Conservation (phyloP, 1,140 invertebrate genomes). For the Delia radicum region DNA sequence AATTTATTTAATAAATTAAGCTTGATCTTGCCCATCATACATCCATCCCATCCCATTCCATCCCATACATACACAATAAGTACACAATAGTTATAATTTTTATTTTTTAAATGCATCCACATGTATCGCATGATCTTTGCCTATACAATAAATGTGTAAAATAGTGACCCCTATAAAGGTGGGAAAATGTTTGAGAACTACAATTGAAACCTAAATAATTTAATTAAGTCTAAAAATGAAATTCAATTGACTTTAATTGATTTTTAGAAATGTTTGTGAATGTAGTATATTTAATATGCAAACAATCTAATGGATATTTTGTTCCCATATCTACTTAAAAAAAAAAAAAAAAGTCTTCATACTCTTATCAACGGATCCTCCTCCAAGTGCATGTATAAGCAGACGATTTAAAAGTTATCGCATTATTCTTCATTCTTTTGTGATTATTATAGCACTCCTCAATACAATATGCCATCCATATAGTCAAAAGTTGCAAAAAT, state of each 20-base stretch:
- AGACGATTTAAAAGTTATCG: background rate
- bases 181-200: background rate
- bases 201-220: background rate
- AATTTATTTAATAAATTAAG: slow-evolving; percentile 19
- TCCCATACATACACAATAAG: background rate
- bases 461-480: background rate
- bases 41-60: background rate
- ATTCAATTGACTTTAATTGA: slow-evolving; percentile 11
- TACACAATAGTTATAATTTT: too few relatives aligned
- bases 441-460: background rate
- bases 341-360: too few relatives aligned
- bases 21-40: background rate
- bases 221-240: slow-evolving; percentile 1
- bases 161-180: background rate
- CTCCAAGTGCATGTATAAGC: background rate
- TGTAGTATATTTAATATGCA: background rate
- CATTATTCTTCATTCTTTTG: too few relatives aligned
- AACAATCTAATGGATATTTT: background rate
- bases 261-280: background rate
- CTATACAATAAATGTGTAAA: background rate
- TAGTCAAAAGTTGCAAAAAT: background rate
- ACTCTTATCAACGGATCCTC: too few relatives aligned
- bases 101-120: background rate
- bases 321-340: background rate
- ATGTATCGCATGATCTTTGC: slow-evolving; percentile 10